Conservation (phyloP, 2,797 vertebrate species). For the Benthosema pterotum region DNA sequence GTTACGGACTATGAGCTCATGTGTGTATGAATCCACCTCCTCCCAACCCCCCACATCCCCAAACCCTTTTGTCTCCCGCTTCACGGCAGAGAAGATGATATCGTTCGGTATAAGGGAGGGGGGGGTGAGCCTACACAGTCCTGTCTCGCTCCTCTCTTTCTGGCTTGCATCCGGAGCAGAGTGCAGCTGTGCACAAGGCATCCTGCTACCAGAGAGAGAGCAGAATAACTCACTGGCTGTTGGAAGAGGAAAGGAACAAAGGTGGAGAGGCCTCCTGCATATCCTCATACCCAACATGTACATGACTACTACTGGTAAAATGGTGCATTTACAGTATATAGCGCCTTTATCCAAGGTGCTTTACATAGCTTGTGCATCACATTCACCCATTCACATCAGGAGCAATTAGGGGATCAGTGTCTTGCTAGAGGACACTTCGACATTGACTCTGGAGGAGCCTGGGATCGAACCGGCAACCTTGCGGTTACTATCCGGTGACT, state of each 20-base stretch:
- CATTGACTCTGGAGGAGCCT: no score
- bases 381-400: no score
- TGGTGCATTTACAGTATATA: no score
- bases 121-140: constrained; percentile 1
- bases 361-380: no score
- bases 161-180: constrained; percentile 81
- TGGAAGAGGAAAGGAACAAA: no score
- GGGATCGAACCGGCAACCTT: no score
- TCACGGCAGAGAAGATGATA: constrained; percentile 55
- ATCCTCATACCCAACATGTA: constrained; percentile 36
- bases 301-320: no score
- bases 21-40: constrained; percentile 38
- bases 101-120: constrained; percentile 13
- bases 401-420: no score
- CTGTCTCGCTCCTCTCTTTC: constrained; percentile 36
- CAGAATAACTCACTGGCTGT: neutral
- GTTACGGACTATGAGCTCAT: constrained; percentile 65
- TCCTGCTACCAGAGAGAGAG: constrained; percentile 67
- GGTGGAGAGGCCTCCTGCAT: constrained; percentile 29
- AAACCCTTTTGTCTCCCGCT: constrained; percentile 2
- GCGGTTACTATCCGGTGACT: no score
- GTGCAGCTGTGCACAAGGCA: constrained; percentile 80
- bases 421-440: no score
- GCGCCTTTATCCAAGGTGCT: no score
- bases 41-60: no score